Percentiles rank a stretch among this genome's conserved stretches.
These are phyloP conservation scores for Pseudopleuronectes americanus DNA, from an alignment of 2,797 vertebrate genomes.

Conservation along the genomic window DNA sequence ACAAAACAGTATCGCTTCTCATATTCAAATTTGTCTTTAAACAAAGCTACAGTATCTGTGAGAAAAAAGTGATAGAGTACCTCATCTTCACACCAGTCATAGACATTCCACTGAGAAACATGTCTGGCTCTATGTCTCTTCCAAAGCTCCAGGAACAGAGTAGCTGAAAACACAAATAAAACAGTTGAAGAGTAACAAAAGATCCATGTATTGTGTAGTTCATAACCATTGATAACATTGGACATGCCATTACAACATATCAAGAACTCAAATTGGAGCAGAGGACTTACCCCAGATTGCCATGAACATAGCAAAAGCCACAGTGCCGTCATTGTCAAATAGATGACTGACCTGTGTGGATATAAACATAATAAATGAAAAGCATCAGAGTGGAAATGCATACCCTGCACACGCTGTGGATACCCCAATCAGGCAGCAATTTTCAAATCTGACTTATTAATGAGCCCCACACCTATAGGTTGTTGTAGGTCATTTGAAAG, in stretches of 20 bases:
- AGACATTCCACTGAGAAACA: constrained; percentile 88
- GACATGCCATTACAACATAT: not conserved
- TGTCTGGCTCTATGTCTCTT: constrained; percentile 85
- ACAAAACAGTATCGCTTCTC: not conserved
- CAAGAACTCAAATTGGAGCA: not conserved
- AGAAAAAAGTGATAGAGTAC: constrained; percentile 64
- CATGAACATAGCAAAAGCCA: constrained; percentile 93
- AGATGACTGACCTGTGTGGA: constrained; percentile 88
- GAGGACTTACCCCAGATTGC: constrained; percentile 92
- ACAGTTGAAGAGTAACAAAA: not conserved
- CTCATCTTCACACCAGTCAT: constrained; percentile 93
- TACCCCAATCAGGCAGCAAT: too few relatives aligned
- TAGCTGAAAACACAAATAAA: constrained; percentile 80
- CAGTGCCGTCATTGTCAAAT: constrained; percentile 94
- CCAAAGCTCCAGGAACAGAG: constrained; percentile 94
- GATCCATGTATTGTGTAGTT: not conserved
- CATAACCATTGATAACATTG: too few relatives aligned
- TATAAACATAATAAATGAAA: constrained; percentile 5
- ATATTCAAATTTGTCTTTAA: not conserved
- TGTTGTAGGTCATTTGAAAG: too few relatives aligned
- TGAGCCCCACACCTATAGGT: too few relatives aligned
- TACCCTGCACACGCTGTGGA: too few relatives aligned
- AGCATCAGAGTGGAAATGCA: not conserved
- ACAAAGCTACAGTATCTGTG: too few relatives aligned
- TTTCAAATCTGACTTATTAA: too few relatives aligned